Percentiles rank a stretch among this genome's conserved stretches.
These are phyloP conservation scores for Philaethria dido DNA, from an alignment of 2,888 invertebrate species.

Conservation along the genomic window DNA sequence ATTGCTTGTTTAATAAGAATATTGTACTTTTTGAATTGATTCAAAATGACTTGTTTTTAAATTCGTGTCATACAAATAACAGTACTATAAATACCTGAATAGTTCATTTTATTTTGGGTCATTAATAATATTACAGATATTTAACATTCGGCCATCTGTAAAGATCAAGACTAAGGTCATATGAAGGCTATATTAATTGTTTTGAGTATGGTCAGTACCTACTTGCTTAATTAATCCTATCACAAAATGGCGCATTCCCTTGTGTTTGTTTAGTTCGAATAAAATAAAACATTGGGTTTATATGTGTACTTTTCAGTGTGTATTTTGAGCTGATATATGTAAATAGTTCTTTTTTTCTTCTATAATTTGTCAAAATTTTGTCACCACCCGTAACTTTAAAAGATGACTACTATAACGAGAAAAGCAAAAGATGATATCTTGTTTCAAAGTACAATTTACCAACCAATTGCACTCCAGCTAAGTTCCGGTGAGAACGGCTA, in stretches of 20 bases:
- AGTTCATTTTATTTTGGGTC: neutral
- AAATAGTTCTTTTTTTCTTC: too few relatives aligned
- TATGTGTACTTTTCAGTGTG: neutral
- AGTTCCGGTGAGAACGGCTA: slow-evolving; percentile 12
- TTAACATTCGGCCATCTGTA: neutral
- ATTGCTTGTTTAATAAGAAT: neutral
- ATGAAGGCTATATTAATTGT: slow-evolving; percentile 30
- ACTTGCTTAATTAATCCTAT: slow-evolving; percentile 25
- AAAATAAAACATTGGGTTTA: neutral
- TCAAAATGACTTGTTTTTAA: neutral
- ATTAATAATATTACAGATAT: neutral
- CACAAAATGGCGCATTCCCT: slow-evolving; percentile 9
- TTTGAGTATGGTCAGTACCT: slow-evolving; percentile 17
- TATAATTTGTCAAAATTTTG: too few relatives aligned
- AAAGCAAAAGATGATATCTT: neutral
- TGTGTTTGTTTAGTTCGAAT: neutral
- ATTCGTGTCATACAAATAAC: neutral
- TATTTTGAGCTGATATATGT: neutral
- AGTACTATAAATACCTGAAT: too few relatives aligned
- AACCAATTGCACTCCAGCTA: neutral
- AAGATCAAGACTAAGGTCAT: slow-evolving; percentile 11
- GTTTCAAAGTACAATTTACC: neutral
- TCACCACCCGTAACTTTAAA: slow-evolving; percentile 3
- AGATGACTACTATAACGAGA: slow-evolving; percentile 3
- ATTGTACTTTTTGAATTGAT: neutral